Conservation (phyloP, 2,113 vertebrate species). For the Narcine bancroftii region DNA sequence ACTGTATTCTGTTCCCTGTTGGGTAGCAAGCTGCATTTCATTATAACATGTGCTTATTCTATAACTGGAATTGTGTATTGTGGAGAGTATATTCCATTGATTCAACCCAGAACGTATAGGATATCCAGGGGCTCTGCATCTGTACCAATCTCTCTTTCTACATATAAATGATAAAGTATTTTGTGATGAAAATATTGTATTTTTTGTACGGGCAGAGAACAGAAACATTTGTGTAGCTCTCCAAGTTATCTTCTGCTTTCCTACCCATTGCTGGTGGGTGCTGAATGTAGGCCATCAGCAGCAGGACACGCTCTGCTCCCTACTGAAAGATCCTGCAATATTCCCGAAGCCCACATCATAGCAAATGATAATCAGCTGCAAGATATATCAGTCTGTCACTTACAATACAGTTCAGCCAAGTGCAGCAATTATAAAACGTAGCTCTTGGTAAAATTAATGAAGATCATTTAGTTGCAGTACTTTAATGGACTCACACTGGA, state of each 20-base stretch:
- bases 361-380: not conserved
- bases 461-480: not conserved
- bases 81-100: not conserved
- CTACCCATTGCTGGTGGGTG: not conserved
- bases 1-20: not conserved
- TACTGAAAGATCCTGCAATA: not conserved
- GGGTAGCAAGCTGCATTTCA: not conserved
- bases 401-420: not conserved
- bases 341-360: not conserved
- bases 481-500: not conserved
- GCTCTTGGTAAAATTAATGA: not conserved
- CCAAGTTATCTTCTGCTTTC: slow-evolving; percentile 6
- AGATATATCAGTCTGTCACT: not conserved
- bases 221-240: not conserved
- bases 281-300: not conserved
- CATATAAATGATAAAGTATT: slow-evolving; percentile 35
- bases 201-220: slow-evolving; percentile 25
- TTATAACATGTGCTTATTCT: not conserved
- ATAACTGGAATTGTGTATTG: not conserved
- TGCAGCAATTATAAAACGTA: not conserved
- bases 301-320: not conserved
- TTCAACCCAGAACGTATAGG: not conserved
- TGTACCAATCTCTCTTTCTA: not conserved
- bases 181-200: slow-evolving; percentile 33
- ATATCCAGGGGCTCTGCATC: not conserved